These are phyloP conservation scores for Protobothrops mucrosquamatus DNA, from an alignment of 2,113 vertebrate genomes.

Conservation along the genomic window DNA sequence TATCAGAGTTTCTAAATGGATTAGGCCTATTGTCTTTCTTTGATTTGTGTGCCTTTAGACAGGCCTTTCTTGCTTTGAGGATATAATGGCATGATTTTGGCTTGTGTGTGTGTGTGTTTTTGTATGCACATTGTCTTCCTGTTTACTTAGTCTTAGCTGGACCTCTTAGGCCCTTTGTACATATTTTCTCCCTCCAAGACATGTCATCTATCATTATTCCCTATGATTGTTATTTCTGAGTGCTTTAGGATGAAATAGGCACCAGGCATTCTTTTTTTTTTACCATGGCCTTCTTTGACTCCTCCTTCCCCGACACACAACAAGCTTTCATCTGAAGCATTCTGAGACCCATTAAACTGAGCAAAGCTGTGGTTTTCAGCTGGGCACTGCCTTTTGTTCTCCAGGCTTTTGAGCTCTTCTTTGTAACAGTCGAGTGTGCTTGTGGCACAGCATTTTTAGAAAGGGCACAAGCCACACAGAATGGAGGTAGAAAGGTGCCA, in stretches of 20 bases:
- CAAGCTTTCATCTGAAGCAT: conserved; percentile 43
- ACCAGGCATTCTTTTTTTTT: conserved; percentile 5
- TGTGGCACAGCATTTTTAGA: not conserved
- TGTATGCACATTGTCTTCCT: not conserved
- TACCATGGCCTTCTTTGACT: not conserved
- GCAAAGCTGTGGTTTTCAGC: conserved; percentile 1
- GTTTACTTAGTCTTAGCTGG: not conserved
- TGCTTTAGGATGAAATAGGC: conserved; percentile 25
- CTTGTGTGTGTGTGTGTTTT: not conserved
- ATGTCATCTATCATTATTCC: not conserved
- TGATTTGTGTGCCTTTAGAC: rapidly evolving
- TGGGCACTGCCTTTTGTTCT: conserved; percentile 5
- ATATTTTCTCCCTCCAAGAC: not conserved
- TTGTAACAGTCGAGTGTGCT: conserved; percentile 6
- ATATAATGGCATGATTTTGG: too few species aligned
- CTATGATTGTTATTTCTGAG: conserved; percentile 6
- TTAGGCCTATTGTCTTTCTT: not conserved
- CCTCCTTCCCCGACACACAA: not conserved
- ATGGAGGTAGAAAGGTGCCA: not conserved
- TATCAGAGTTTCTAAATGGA: too few species aligned
- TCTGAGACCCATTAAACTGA: not conserved
- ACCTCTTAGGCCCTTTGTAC: not conserved
- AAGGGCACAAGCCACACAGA: not conserved
- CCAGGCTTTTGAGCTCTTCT: not conserved
- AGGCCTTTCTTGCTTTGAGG: rapidly evolving